Evolutionary conservation across 1,140 invertebrate species (phyloP).

Genomic region (Plodia interpunctella): DNA sequence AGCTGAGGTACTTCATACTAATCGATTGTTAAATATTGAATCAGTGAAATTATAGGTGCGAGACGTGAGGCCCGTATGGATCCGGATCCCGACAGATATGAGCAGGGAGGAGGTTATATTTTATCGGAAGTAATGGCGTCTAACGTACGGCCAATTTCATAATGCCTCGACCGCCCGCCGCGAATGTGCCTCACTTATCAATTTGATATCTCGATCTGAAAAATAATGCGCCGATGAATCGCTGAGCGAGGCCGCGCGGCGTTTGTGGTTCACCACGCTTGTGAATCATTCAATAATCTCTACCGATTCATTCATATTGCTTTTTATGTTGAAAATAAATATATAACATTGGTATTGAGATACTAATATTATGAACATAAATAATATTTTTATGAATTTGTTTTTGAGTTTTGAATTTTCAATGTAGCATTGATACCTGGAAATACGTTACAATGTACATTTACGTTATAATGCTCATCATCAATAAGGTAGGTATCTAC

Average conservation of each 20-base stretch:
- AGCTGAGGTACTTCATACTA: constrained; percentile 23
- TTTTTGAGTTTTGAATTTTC: too few relatives aligned
- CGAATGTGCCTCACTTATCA: constrained; percentile 74
- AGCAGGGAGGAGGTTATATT: constrained; percentile 67
- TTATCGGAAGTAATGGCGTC: constrained; percentile 73
- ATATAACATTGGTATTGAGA: too few relatives aligned
- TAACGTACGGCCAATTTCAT: constrained; percentile 76
- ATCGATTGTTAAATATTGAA: constrained; percentile 50
- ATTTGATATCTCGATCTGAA: constrained; percentile 72
- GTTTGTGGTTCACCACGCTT: background rate
- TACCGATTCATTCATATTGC: too few relatives aligned
- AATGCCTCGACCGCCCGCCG: constrained; percentile 65
- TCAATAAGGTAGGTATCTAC: too few relatives aligned
- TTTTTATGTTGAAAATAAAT: too few relatives aligned
- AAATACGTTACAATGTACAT: too few relatives aligned
- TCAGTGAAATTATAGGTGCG: constrained; percentile 45
- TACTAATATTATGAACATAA: too few relatives aligned
- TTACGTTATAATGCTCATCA: too few relatives aligned
- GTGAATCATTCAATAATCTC: constrained; percentile 2
- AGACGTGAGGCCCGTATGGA: constrained; percentile 48
- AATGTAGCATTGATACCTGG: too few relatives aligned
- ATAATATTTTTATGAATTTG: too few relatives aligned
- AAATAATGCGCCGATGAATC: constrained; percentile 65
- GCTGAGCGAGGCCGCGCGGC: constrained; percentile 9
- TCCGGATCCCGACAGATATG: constrained; percentile 63